These are phyloP conservation scores for Leucophenga montana DNA, from an alignment of 2,888 invertebrate genomes.

Conservation along the genomic window DNA sequence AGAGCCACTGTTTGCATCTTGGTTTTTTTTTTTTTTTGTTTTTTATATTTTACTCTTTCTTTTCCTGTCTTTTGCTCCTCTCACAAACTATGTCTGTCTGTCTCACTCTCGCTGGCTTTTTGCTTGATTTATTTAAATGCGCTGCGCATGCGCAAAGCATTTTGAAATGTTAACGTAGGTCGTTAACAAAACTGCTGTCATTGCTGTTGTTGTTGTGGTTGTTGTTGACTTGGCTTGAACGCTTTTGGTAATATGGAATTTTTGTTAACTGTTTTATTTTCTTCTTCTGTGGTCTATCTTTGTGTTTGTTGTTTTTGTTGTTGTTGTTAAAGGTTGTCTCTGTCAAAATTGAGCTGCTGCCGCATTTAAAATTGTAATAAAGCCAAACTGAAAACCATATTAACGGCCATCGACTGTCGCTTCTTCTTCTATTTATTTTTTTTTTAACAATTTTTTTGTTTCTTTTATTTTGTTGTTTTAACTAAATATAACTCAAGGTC, in stretches of 20 bases:
- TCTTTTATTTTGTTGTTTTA: neutral
- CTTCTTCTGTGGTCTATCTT: constrained; percentile 3
- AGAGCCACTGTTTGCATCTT: no score
- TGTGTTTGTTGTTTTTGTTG: neutral
- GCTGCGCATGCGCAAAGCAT: constrained; percentile 31
- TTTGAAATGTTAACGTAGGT: constrained; percentile 55
- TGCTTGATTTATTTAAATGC: neutral
- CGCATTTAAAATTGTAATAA: neutral
- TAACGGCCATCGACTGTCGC: neutral
- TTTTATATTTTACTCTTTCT: no score
- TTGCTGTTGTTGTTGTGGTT: constrained; percentile 1
- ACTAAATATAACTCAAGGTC: constrained; percentile 19
- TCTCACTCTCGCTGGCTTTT: no score
- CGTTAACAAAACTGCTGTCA: constrained; percentile 41
- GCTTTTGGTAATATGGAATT: constrained; percentile 3
- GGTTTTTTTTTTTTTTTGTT: no score
- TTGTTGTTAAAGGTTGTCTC: neutral
- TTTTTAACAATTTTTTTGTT: neutral
- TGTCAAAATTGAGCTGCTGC: neutral
- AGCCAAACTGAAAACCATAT: neutral
- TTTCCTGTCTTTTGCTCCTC: neutral
- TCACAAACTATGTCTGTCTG: neutral
- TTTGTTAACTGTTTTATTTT: constrained; percentile 20
- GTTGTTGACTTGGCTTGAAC: neutral
- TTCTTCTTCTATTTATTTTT: neutral